A percentile compares a stretch with the other conserved stretches of the same genome.
Conservation (phyloP, 2,113 vertebrate species). For the Diglossa brunneiventris region DNA sequence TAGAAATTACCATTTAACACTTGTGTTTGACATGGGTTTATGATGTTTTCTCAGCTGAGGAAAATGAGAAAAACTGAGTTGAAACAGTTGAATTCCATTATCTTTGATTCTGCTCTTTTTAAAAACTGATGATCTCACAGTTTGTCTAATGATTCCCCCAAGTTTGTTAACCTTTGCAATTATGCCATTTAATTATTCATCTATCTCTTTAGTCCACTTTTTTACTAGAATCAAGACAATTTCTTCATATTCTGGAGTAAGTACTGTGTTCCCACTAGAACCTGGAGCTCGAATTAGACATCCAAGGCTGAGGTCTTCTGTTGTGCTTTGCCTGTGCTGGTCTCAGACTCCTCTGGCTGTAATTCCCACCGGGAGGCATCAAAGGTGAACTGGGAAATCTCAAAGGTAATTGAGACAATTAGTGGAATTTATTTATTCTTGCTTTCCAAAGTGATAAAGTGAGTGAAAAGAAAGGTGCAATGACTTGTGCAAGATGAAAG, state of each 20-base stretch:
- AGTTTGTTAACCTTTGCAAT: slow-evolving; percentile 38
- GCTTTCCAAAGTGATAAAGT: not conserved
- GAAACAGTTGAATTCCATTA: slow-evolving; percentile 25
- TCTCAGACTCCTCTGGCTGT: not conserved
- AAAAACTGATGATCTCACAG: not conserved
- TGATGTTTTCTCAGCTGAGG: slow-evolving; percentile 9
- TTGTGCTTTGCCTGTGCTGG: not conserved
- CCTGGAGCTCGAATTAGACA: not conserved
- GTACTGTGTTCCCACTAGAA: not conserved
- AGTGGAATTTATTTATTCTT: not conserved
- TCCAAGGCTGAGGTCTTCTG: not conserved
- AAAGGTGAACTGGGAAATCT: not conserved
- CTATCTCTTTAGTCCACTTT: not conserved
- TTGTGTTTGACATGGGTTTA: slow-evolving; percentile 36
- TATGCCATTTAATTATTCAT: slow-evolving; percentile 17
- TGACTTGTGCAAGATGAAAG: not conserved
- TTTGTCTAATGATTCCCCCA: slow-evolving; percentile 10
- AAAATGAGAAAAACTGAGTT: slow-evolving; percentile 13
- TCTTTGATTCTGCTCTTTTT: not conserved
- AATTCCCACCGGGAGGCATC: not conserved
- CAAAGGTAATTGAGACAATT: not conserved
- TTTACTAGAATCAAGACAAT: not conserved
- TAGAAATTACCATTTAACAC: slow-evolving; percentile 9
- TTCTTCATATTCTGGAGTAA: not conserved
- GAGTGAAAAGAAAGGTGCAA: not conserved